A percentile compares a stretch with the other conserved stretches of the same genome.
Conservation (phyloP, 1,140 invertebrate genomes). For the Nylanderia fulva region DNA sequence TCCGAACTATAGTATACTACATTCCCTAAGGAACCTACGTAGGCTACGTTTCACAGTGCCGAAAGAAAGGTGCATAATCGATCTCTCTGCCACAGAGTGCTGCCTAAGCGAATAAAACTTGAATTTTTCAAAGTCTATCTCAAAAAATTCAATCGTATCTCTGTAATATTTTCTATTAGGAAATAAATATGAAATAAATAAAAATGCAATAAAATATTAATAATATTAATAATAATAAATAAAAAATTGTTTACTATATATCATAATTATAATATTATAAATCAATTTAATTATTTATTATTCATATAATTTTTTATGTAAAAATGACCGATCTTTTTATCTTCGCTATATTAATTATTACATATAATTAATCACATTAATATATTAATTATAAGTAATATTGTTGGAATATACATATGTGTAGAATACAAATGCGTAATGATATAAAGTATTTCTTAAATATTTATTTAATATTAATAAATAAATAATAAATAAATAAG, state of each 20-base stretch:
- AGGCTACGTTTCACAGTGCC: conserved; percentile 29
- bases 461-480: no score
- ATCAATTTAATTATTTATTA: no score
- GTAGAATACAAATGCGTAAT: no score
- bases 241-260: background rate
- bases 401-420: no score
- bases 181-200: background rate
- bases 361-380: no score
- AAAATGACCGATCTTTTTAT: no score
- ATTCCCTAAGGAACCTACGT: conserved; percentile 31
- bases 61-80: conserved; percentile 36
- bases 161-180: background rate
- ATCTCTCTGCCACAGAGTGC: conserved; percentile 17
- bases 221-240: background rate
- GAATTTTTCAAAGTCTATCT: conserved; percentile 32
- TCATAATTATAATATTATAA: no score
- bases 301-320: no score
- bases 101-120: conserved; percentile 36
- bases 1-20: conserved; percentile 1
- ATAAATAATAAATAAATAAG: no score
- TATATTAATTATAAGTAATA: no score
- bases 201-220: background rate
- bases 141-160: conserved; percentile 4
- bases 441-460: no score
- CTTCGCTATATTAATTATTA: no score